Base-by-base conservation (phyloP, 2,113 vertebrate genomes). In the Deroptyus accipitrinus region DNA sequence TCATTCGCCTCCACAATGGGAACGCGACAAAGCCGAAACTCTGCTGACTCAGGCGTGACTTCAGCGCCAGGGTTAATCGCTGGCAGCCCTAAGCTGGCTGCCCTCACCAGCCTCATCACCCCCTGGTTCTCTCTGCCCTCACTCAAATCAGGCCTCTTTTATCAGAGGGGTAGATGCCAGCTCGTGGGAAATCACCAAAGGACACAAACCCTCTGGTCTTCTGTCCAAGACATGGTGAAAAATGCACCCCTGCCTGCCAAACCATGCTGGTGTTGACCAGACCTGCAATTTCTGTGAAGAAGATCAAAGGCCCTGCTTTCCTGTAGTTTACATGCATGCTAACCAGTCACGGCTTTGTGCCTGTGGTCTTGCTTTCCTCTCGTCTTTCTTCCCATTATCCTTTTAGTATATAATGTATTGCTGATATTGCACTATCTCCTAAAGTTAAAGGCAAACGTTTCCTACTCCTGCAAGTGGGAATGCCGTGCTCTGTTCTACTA, bases 11-110 rank as follows among this genome's bases (percentile, higher is more conserved):
- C 69, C 90, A 94, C 90, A 95, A 84, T 63, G 85, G 83, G 95
- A 91, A 93, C n/a, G 35, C 81, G 77, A 95, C 97, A 83, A 94
- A 96, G 92, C 96, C 87, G 93, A 97, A 97, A 97, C 96, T 94
- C 76, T 73, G 96, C 97, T 97, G 97, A 97, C 84, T 97, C 96
- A 97, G 91, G 91, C 30, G 6, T 84, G 93, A 87, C 91, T 90
- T n/a, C 77, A 95, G 94, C 12, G 1, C 64, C 75, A 5, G 79
- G 93, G 85, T 90, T 78, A 94, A 67, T 35, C 35, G 42, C 62
- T 82, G 73, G 63, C 69, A 76, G 88, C 52, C 64, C 88, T 87
- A 12, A 39, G 22, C 3, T 11, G 28, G 37, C 90, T 85, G 84
- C 39, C 81, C 92, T 78, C 72, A 55, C 11, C 54, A 57, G 72